Base-by-base conservation (phyloP, 2,113 vertebrate species). In the Polypterus senegalus region DNA sequence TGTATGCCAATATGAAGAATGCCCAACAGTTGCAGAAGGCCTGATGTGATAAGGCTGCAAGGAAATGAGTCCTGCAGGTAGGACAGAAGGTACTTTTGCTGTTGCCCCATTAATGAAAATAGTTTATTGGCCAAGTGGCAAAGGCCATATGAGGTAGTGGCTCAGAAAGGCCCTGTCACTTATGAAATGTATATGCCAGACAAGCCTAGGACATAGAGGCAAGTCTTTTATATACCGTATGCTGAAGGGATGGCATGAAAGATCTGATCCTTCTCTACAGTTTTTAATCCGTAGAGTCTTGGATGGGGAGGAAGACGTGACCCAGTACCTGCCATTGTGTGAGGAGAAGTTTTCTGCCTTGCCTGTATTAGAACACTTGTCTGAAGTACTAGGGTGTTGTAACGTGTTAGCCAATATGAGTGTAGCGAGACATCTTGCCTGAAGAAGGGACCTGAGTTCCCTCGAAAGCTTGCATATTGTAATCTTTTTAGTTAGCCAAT, bases 81-180 rank as follows among this genome's bases (percentile, higher is more conserved):
- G 58, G 58, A 2, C 58, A 60, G 27, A 60, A 60, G 10, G 58
- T 60, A 7, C 44, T 60, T n/a, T 45, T 4, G 7, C 27, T 60
- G 2, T n/a, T 60, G 7, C 58, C 58, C 2, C 27, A 9, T 9
- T 7, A 5, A 43, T 47, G 44, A 9, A 7, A 60, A 4, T 45
- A 60, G 46, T 6, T 45, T 60, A 10, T 48, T 60, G 27, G 58
- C 27, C 27, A 5, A 48, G 44, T 60, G 58, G 27, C 58, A 60
- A 43, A 1, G 58, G 7, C 58, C 58, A 46, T 60, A 60, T 60
- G 58, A 60, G 44, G 58, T 60, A n/a, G 6, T 60, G 7, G n/a
- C 5, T 5, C 2, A 43, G 10, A 60, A 44, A 45, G 58, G 58
- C 7, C 2, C 7, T 6, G 58, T 48, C 8, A 3, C 58, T 45